Evolutionary conservation across 2,113 vertebrate genomes (phyloP), one percentile per base, ranked within the genome.

Genomic region (Neolamprologus hecqui): DNA sequence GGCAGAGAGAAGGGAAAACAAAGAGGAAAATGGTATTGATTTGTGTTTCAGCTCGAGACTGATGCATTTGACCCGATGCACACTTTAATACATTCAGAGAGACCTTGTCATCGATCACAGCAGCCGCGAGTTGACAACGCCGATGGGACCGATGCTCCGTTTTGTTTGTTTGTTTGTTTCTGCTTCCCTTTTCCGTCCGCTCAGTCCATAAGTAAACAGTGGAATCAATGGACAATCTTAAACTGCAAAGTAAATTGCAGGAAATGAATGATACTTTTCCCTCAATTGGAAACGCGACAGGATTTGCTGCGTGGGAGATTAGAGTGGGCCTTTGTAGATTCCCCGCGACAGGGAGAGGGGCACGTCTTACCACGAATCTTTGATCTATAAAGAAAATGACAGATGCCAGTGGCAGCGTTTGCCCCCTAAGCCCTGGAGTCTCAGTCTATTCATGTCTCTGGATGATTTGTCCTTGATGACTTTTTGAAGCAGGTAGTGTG

Each of bases 151-250:
- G 85, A 83, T 87, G 91, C 92, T 88, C 86, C 4, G 47, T 92
- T 94, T 90, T 93, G 94, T 96, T 96, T 96, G 94, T 95, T 95
- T 95, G 90, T 93, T 83, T 86, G 86, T 91, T 75, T 84, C 53
- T 83, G 84, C 68, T 89, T 28, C 54, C 40, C 84, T 35, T 60
- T 80, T 88, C 73, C 40, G 12, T 80, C 85, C 40, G 85, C 90
- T 93, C 92, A 88, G 94, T 97, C 95, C 96, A 96, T 96, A 93
- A 97, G 94, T 96, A 97, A 97, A 97, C 96, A 97, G 96, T 96
- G 96, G 95, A 97, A 97, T 98, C 97, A 97, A 97, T 98, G 98
- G 96, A 97, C 97, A 97, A 96, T 98, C 98, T 95, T 97, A 97
- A 97, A 96, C 94, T 94, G 96, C 94, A 97, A 92, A 96, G 95